Conservation (phyloP, 35 echinoderm and acorn worm species). For the Strongylocentrotus purpuratus region DNA sequence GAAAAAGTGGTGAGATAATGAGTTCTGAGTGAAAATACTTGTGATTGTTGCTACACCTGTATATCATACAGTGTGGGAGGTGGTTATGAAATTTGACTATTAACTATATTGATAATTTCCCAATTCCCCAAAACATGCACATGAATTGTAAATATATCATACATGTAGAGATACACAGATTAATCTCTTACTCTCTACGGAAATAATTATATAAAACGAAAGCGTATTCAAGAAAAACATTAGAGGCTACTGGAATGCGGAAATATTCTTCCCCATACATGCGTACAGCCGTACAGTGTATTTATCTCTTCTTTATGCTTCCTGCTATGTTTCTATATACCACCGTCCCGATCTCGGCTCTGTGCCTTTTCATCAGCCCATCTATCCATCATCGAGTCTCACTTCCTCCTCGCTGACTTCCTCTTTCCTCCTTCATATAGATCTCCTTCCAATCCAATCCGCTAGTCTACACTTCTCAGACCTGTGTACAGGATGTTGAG, state of each 20-base stretch:
- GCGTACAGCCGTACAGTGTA: neutral
- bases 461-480: neutral
- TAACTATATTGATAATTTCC: too few relatives aligned
- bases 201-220: neutral
- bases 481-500: too few relatives aligned
- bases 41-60: too few relatives aligned
- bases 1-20: too few relatives aligned
- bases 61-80: too few relatives aligned
- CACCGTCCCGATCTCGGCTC: neutral
- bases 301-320: neutral
- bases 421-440: neutral
- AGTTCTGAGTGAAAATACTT: too few relatives aligned
- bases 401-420: neutral
- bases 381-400: constrained; percentile 8
- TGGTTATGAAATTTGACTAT: too few relatives aligned
- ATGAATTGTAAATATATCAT: too few relatives aligned
- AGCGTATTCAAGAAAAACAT: neutral
- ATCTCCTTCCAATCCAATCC: neutral
- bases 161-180: too few relatives aligned
- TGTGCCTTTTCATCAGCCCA: neutral
- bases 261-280: neutral
- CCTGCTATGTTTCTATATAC: neutral
- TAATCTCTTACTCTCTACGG: neutral
- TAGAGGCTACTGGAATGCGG: neutral
- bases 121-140: too few relatives aligned